phyloP scores from a whole-genome alignment of 2,113 vertebrate genomes.

The Acrocephalus kingi region DNA sequence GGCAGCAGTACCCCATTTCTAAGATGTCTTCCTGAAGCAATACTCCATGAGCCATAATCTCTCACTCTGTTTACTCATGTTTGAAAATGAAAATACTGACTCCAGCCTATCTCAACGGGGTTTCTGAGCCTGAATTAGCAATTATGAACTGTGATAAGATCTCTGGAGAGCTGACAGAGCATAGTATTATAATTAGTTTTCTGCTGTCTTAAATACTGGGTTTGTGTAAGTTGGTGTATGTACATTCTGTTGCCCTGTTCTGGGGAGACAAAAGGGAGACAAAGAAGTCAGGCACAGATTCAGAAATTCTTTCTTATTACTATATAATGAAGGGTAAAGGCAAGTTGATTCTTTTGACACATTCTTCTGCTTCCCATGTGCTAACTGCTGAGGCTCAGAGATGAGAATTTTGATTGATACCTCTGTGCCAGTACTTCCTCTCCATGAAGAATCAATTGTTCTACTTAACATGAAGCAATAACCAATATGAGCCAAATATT shows the following conservation, averaged over 20 bases:
- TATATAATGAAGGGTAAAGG: background rate
- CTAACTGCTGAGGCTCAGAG: background rate
- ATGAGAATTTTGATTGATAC: conserved; percentile 19
- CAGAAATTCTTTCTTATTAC: background rate
- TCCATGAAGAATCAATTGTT: conserved; percentile 22
- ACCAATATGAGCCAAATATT: background rate
- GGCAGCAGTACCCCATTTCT: background rate
- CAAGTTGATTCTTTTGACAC: background rate
- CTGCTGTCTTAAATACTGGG: background rate
- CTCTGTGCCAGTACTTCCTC: background rate
- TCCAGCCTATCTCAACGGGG: background rate
- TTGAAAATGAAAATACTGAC: background rate
- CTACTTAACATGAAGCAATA: background rate
- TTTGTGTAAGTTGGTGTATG: background rate
- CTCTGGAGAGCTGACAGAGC: background rate
- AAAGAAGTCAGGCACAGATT: background rate
- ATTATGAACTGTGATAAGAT: background rate
- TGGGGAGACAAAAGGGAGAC: background rate
- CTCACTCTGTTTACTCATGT: background rate
- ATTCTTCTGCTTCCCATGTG: background rate
- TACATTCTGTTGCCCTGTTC: background rate
- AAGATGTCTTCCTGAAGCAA: background rate
- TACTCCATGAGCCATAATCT: background rate
- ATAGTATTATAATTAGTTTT: background rate
- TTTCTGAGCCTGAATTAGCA: conserved; percentile 10